Evolutionary conservation across 2,797 vertebrate genomes (phyloP), one percentile per base, ranked within the genome.

Genomic region (Pterois miles): DNA sequence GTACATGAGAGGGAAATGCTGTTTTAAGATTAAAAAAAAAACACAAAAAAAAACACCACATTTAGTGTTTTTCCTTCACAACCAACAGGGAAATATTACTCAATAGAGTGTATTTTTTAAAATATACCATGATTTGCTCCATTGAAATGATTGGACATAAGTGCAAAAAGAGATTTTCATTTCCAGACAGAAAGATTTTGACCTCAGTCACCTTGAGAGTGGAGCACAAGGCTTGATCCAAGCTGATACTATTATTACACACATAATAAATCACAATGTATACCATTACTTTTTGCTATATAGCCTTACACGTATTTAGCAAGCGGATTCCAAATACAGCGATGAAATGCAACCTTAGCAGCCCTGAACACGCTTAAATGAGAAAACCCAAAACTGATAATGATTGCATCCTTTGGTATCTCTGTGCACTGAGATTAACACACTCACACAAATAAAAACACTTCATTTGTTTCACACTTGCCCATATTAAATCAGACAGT

Each of bases 331-430:
- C 52, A 81, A 71, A 59, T 52, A 77, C 71, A 88, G 78, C 65
- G 63, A 86, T 68, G 59, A 72, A 80, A 82, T 82, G 76, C 69
- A 76, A 80, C 59, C 34, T 48, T 57, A 73, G 72, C 81, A 88
- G 78, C 81, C 71, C 59, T 80, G 65, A 76, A 88, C 59, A 64
- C 3, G 8, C 62, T 72, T 70, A 33, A 70, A 82, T 80, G 46
- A 90, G 62, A 84, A 81, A 84, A 70, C 70, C 65, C 34, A 82
- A 73, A 91, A 84, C 63, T 83, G 82, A 83, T 83, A 76, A 85
- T 48, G 68, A 93, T 83, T 87, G 82, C 89, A 91, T 92, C 86
- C 91, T 95, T 95, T 94, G 94, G 94, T 93, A 90, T 94, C 72
- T 89, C 68, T 90, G 83, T 84, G 76, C 69, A 82, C 79, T 52